These are phyloP conservation scores for Caranx ignobilis DNA, from an alignment of 2,113 vertebrate species.

Conservation along the genomic window DNA sequence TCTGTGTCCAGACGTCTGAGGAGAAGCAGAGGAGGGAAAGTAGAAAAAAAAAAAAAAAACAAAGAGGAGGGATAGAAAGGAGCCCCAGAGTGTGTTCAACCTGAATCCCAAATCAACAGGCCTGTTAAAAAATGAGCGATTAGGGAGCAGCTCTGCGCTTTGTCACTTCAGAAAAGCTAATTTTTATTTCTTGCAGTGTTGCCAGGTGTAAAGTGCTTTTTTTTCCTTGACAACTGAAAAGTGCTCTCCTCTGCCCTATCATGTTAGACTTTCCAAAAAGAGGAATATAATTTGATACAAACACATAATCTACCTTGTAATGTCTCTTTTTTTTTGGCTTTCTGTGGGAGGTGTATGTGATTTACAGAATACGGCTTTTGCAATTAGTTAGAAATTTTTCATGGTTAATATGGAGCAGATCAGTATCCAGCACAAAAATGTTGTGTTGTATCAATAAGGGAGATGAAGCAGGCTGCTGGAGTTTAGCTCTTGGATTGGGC, in stretches of 20 bases:
- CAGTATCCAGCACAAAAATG: no score
- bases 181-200: slow-evolving; percentile 10
- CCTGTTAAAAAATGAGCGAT: slow-evolving; percentile 35
- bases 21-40: slow-evolving; percentile 25
- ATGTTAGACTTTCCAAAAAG: slow-evolving; percentile 20
- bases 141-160: slow-evolving; percentile 35
- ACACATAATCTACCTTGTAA: background rate
- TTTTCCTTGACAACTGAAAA: slow-evolving; percentile 6
- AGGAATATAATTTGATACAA: slow-evolving; percentile 15
- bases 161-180: slow-evolving; percentile 21
- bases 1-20: slow-evolving; percentile 15
- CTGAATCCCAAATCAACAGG: slow-evolving; percentile 69
- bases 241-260: slow-evolving; percentile 19
- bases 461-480: background rate
- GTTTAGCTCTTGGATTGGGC: background rate
- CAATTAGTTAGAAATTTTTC: background rate
- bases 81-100: slow-evolving; percentile 40
- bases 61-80: slow-evolving; percentile 5
- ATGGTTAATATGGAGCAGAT: no score
- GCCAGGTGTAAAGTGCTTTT: slow-evolving; percentile 8
- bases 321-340: background rate
- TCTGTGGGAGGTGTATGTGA: no score
- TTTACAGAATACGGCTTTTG: background rate
- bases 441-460: background rate
- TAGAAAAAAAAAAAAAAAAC: slow-evolving; percentile 7